phyloP scores from a whole-genome alignment of 2,888 invertebrate species.

The Phymatocera aterrima region DNA sequence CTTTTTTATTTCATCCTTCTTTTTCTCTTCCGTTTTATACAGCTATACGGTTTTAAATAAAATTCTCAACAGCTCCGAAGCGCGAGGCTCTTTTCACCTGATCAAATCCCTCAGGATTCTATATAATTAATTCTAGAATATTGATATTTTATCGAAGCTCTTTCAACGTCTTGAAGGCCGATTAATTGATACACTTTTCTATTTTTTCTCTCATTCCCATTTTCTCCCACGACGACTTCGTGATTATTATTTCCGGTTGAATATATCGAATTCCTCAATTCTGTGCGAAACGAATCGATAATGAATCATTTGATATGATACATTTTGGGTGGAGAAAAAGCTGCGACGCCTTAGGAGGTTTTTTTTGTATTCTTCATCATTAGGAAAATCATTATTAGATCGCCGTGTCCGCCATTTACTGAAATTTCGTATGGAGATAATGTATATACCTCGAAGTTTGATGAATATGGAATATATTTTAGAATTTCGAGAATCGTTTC shows the following conservation, averaged over 20 bases:
- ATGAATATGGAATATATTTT: neutral
- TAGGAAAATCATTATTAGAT: neutral
- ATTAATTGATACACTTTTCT: no score
- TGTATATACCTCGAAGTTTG: neutral
- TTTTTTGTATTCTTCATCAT: no score
- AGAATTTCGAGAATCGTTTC: neutral
- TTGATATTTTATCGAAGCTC: no score
- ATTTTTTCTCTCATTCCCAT: no score
- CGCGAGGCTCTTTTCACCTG: neutral
- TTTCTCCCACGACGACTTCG: no score
- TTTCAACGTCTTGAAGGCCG: no score
- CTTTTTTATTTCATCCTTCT: neutral
- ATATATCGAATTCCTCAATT: neutral
- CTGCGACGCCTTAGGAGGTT: no score
- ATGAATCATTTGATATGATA: no score
- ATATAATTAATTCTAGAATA: no score
- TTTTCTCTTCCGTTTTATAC: neutral
- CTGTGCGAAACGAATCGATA: neutral
- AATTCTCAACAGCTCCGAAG: conserved; percentile 12
- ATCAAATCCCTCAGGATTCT: conserved; percentile 17
- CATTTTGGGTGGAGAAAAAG: no score
- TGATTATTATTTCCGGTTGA: neutral
- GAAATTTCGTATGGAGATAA: neutral
- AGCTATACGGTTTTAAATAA: conserved; percentile 4
- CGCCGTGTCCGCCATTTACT: neutral